phyloP scores from a whole-genome alignment of 2,888 invertebrate species.

The Caenorhabditis uteleia region DNA sequence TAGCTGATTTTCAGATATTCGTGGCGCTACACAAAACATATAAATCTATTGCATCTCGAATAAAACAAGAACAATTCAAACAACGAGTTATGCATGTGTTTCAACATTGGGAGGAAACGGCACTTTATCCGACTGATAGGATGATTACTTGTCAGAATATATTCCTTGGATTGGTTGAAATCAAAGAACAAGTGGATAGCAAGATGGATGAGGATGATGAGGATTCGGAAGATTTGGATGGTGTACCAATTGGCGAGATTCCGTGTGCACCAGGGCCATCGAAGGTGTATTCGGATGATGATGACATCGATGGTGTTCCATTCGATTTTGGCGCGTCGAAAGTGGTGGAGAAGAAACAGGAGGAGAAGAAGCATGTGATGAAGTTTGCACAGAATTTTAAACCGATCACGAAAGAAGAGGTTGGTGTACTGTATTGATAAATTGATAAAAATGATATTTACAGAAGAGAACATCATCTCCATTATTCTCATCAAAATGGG shows the following conservation, averaged over 20 bases:
- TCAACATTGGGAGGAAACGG: constrained; percentile 97
- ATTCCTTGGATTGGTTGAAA: constrained; percentile 80
- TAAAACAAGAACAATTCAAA: constrained; percentile 96
- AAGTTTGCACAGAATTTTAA: too few species aligned
- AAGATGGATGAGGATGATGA: constrained; percentile 1
- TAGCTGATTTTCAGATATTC: constrained; percentile 75
- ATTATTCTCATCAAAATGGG: constrained; percentile 1
- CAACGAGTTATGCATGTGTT: constrained; percentile 72
- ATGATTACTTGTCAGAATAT: constrained; percentile 85
- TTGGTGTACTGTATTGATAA: too few species aligned
- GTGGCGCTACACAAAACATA: constrained; percentile 79
- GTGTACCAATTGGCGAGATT: constrained; percentile 28
- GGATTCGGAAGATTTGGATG: constrained; percentile 45
- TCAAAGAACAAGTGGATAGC: constrained; percentile 6
- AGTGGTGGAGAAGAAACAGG: constrained; percentile 2
- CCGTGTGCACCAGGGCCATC: background rate
- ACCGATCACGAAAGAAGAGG: background rate
- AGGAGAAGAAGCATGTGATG: too few species aligned
- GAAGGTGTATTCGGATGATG: constrained; percentile 13
- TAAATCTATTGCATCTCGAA: constrained; percentile 80
- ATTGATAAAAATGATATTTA: background rate
- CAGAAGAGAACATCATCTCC: background rate
- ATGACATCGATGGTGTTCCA: constrained; percentile 44
- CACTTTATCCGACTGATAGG: constrained; percentile 91
- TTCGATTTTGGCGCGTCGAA: constrained; percentile 16